These are phyloP conservation scores for Bradynema listronoti DNA, from an alignment of 1,140 invertebrate genomes.

Conservation along the genomic window DNA sequence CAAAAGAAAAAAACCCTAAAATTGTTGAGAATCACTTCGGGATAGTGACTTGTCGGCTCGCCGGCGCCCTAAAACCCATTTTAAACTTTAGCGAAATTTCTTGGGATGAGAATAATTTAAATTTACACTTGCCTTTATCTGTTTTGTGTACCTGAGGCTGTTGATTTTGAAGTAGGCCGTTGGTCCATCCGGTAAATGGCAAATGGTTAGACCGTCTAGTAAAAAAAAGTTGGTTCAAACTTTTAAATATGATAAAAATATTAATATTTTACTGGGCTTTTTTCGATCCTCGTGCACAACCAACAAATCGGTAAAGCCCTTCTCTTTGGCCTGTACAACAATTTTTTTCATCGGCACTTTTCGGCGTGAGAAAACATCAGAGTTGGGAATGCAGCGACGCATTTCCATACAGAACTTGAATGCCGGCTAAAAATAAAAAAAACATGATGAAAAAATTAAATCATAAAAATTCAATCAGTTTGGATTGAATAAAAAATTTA, in stretches of 20 bases:
- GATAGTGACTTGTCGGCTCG: constrained; percentile 60
- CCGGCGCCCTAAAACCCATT: constrained; percentile 40
- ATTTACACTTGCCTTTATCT: constrained; percentile 59
- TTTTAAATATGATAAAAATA: no score
- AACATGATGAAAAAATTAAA: constrained; percentile 3
- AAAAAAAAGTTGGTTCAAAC: no score
- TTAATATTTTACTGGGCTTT: constrained; percentile 67
- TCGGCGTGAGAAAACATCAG: constrained; percentile 70
- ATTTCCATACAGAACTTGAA: constrained; percentile 86
- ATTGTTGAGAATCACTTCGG: constrained; percentile 92
- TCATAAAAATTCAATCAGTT: neutral
- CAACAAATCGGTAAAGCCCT: constrained; percentile 72
- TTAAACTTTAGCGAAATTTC: neutral
- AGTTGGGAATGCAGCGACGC: constrained; percentile 81
- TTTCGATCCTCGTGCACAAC: constrained; percentile 86
- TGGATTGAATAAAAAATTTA: constrained; percentile 14
- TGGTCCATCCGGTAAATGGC: constrained; percentile 88
- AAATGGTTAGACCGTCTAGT: constrained; percentile 79
- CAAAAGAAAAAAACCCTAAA: no score
- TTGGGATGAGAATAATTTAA: neutral
- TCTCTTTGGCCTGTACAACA: constrained; percentile 41
- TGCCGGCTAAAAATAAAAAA: constrained; percentile 67
- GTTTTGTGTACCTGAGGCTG: constrained; percentile 60
- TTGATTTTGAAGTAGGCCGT: constrained; percentile 74
- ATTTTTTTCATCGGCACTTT: constrained; percentile 79